A percentile compares a stretch with the other conserved stretches of the same genome.
These are phyloP conservation scores for Nothura maculosa DNA, from an alignment of 2,797 vertebrate species.

Conservation along the genomic window DNA sequence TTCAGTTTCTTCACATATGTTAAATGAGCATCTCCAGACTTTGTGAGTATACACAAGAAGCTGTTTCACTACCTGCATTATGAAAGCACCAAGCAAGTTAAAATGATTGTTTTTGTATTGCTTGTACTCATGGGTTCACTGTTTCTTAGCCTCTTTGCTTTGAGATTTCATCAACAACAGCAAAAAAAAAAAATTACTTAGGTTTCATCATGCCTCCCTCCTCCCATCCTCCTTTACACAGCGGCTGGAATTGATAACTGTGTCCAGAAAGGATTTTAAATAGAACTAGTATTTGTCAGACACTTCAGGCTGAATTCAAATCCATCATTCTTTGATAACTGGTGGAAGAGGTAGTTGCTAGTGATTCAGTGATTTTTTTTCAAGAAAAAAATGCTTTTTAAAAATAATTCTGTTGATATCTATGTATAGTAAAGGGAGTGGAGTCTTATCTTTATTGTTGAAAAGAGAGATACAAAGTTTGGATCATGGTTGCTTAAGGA, in stretches of 20 bases:
- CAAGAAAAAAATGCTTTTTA: not conserved
- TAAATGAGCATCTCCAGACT: not conserved
- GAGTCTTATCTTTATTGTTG: slow-evolving; percentile 10
- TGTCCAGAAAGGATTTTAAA: not conserved
- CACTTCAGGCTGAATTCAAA: not conserved
- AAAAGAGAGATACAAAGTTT: not conserved
- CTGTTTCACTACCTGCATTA: slow-evolving; percentile 36
- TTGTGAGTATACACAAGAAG: slow-evolving; percentile 13
- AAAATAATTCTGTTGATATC: not conserved
- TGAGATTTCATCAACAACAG: not conserved
- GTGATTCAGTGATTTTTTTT: not conserved
- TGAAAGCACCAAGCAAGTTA: slow-evolving; percentile 52
- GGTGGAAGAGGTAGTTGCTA: not conserved
- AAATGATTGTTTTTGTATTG: slow-evolving; percentile 39
- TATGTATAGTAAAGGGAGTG: not conserved
- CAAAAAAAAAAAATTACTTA: not conserved
- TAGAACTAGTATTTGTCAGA: not conserved
- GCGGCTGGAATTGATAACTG: not conserved
- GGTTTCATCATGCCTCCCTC: not conserved
- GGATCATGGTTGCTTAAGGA: not conserved
- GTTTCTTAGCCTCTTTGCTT: not conserved
- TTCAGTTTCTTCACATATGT: not conserved
- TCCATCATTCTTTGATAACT: not conserved
- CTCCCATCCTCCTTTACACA: not conserved
- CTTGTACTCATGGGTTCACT: not conserved